Conservation (phyloP, 2,113 vertebrate genomes). For the Poeciliopsis occidentalis region DNA sequence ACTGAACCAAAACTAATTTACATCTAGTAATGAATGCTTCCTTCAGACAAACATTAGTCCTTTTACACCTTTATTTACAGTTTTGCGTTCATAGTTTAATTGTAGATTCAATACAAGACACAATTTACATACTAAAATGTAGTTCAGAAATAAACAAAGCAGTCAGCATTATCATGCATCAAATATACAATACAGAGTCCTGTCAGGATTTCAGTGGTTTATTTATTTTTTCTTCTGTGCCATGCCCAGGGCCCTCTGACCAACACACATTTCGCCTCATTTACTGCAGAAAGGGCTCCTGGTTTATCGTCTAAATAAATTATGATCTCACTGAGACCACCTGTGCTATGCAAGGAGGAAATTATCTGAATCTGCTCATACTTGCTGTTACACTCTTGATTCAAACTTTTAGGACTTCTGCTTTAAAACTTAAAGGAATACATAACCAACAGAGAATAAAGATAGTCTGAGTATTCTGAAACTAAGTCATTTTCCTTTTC, state of each 20-base stretch:
- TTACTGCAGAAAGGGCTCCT: conserved; percentile 43
- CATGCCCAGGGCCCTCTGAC: conserved; percentile 37
- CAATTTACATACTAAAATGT: conserved; percentile 73
- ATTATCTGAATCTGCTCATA: too few species aligned
- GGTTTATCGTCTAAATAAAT: too few species aligned
- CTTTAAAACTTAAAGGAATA: too few species aligned
- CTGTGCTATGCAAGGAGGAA: too few species aligned
- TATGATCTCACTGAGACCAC: too few species aligned
- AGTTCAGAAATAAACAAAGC: conserved; percentile 38
- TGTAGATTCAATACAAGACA: conserved; percentile 67
- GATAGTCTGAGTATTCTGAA: too few species aligned
- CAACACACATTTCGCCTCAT: conserved; percentile 44
- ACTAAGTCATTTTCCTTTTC: too few species aligned
- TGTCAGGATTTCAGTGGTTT: conserved; percentile 25
- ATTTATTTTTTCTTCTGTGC: too few species aligned
- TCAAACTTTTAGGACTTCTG: too few species aligned
- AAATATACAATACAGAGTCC: conserved; percentile 53
- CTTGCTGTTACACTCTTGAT: too few species aligned
- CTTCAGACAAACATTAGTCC: conserved; percentile 1
- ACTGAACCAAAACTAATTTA: background rate
- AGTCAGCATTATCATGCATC: conserved; percentile 68
- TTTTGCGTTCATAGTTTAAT: conserved; percentile 53
- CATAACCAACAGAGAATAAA: too few species aligned
- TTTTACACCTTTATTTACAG: conserved; percentile 82
- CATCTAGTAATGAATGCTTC: background rate